Evolutionary conservation across 2,113 vertebrate genomes (phyloP).

Genomic region (Mesoclemmys tuberculata): DNA sequence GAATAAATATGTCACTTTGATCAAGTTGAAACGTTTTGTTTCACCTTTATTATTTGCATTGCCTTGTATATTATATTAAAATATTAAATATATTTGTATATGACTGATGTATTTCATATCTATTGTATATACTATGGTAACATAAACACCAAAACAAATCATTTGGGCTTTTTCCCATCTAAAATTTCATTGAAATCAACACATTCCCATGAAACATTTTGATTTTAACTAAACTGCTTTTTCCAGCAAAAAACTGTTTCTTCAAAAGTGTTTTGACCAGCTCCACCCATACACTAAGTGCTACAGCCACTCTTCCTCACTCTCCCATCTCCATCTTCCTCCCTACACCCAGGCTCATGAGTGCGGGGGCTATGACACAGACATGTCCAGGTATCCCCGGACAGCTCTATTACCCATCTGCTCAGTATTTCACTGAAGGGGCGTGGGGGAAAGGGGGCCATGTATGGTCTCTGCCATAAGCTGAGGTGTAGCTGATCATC

Average conservation of each 20-base stretch:
- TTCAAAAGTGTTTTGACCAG: background rate
- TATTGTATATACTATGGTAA: background rate
- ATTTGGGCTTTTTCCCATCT: background rate
- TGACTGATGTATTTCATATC: background rate
- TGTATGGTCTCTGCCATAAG: too few species aligned
- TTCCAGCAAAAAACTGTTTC: background rate
- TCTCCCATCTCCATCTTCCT: background rate
- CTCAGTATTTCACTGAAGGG: background rate
- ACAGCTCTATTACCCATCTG: background rate
- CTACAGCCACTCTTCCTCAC: background rate
- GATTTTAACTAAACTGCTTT: background rate
- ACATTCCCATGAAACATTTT: background rate
- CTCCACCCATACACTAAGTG: background rate
- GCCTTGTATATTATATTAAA: background rate
- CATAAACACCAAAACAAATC: background rate
- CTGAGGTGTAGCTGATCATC: background rate
- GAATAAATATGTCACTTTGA: background rate
- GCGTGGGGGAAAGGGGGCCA: too few species aligned
- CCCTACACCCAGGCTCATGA: too few species aligned
- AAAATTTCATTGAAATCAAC: background rate
- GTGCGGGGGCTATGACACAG: background rate
- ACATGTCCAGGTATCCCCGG: background rate
- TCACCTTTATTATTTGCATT: background rate
- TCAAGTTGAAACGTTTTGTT: background rate
- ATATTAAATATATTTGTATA: background rate